These are phyloP conservation scores for Propithecus perrieri DNA, from an alignment of 2,797 vertebrate genomes.

Conservation along the genomic window DNA sequence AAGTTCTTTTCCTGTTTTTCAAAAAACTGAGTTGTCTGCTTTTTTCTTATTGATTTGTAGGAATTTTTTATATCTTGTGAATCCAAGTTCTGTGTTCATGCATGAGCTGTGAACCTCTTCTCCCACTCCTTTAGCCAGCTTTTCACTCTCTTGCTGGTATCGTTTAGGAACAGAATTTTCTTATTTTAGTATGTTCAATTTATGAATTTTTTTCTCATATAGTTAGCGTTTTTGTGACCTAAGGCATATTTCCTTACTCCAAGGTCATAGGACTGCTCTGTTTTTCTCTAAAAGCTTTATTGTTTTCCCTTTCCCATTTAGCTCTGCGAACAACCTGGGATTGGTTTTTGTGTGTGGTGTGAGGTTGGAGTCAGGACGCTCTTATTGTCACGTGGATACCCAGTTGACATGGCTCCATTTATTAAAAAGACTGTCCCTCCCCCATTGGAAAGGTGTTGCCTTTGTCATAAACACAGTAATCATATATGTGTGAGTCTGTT, in stretches of 20 bases:
- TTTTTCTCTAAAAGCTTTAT: background rate
- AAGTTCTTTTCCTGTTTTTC: background rate
- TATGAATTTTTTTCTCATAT: background rate
- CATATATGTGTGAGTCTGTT: background rate
- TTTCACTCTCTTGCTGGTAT: background rate
- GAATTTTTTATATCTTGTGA: background rate
- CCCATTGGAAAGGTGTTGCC: background rate
- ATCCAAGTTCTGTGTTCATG: background rate
- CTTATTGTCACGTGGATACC: background rate
- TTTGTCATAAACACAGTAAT: background rate
- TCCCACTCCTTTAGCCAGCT: background rate
- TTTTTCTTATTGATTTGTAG: background rate
- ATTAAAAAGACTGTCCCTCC: background rate
- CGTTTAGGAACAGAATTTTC: background rate
- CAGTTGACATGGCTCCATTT: background rate
- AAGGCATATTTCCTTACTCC: background rate
- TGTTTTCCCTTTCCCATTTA: background rate
- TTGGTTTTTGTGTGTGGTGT: background rate
- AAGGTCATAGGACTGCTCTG: background rate
- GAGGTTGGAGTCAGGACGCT: background rate
- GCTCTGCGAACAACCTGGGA: background rate
- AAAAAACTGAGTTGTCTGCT: background rate
- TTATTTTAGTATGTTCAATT: background rate
- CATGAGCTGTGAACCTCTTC: background rate
- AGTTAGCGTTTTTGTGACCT: background rate